phyloP scores from a whole-genome alignment of 1,140 invertebrate species.

The Anoplolepis gracilipes region DNA sequence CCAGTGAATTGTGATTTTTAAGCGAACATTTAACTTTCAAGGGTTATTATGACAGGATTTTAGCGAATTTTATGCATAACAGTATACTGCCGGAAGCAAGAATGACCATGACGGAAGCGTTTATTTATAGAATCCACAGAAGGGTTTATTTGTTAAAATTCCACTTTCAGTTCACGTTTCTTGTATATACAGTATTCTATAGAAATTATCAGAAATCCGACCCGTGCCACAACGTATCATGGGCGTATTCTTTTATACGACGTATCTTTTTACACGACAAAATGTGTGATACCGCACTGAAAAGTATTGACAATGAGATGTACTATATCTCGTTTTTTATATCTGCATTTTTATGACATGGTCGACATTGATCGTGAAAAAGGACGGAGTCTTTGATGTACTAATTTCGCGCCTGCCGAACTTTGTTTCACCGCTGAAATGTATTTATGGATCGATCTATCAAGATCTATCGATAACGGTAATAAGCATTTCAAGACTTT shows the following conservation, averaged over 20 bases:
- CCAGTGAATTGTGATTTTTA: conserved; percentile 13
- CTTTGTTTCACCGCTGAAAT: not conserved
- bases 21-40: not conserved
- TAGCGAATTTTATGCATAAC: not conserved
- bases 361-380: conserved; percentile 7
- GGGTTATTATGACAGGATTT: not conserved
- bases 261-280: not conserved
- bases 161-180: not conserved
- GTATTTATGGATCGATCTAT: not conserved
- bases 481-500: not conserved
- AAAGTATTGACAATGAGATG: not conserved
- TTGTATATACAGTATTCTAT: not conserved
- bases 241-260: not conserved
- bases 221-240: not conserved
- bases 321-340: not conserved
- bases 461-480: conserved; percentile 14
- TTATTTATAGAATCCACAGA: not conserved
- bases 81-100: not conserved
- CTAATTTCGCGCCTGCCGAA: not conserved
- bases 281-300: not conserved
- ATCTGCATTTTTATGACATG: conserved; percentile 31
- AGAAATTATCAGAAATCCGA: conserved; percentile 7
- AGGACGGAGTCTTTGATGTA: not conserved
- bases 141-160: not conserved
- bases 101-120: not conserved